Base-by-base conservation (phyloP, 2,888 invertebrate species). In the Liposcelis brunnea region DNA sequence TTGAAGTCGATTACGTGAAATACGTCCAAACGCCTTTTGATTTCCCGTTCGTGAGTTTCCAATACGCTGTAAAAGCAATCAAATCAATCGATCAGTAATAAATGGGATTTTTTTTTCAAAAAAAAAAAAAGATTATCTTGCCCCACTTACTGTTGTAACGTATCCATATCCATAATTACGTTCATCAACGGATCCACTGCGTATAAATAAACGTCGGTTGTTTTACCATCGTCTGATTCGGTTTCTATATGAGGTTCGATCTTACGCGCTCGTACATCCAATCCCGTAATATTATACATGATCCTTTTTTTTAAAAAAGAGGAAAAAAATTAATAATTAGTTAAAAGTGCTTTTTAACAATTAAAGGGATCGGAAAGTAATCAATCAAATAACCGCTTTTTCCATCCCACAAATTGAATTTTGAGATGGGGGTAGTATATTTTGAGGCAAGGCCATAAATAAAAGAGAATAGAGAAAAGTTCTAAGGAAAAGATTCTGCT, bases 171-270 rank as follows among this genome's bases (percentile, higher is more conserved):
- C 38, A 87, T 74, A 46, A 89, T 76, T 1, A 80, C 73, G 57
- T 87, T 87, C 4, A 82, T 74, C 52, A 77, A 67, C 1, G 81
- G 82, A 64, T 87, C 85, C 15, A 89, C 79, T 2, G 82, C 87
- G 57, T 87, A 89, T 48, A 89, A 69, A 55, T 83, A 86, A 65
- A 87, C 72, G 55, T 87, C 85, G 18, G 87, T 87, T 43, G 76
- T 74, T 45, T 67, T 67, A 48, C 70, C 70, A 53, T 79, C 77
- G 56, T 80, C 74, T 15, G 72, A 62, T 52, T 76, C 70, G 44
- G 68, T 68, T 50, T 77, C 77, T 38, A 68, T 65, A 55, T 84
- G 84, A 0, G 86, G 80, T 54, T 85, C 84, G 43, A 87, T 59
- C 56, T 84, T 73, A 44, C 85, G 67, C 34, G 87, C 75, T 50